These are phyloP conservation scores for Aradophagus sp. DNA, from an alignment of 1,140 invertebrate species.

Conservation along the genomic window DNA sequence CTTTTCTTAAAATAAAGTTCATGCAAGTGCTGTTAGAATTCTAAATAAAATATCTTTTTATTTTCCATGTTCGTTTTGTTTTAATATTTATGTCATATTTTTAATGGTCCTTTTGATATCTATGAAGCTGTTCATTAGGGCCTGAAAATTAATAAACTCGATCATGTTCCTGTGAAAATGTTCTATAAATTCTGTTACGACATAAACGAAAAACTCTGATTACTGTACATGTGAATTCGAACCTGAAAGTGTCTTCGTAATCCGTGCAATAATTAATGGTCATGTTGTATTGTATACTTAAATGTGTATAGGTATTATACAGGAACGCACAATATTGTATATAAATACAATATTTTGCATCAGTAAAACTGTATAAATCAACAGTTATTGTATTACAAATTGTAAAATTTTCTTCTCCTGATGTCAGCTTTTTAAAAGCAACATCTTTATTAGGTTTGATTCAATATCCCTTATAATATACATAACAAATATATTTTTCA, in stretches of 20 bases:
- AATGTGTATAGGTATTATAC: conserved; percentile 42
- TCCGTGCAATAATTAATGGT: conserved; percentile 52
- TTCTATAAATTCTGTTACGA: conserved; percentile 24
- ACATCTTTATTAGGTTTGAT: conserved; percentile 21
- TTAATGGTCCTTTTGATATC: conserved; percentile 22
- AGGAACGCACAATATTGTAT: conserved; percentile 37
- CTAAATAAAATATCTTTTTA: too few species aligned
- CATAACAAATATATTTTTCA: conserved; percentile 44
- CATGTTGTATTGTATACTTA: conserved; percentile 46
- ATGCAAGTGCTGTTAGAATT: too few species aligned
- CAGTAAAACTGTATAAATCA: conserved; percentile 36
- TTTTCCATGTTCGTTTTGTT: conserved; percentile 2
- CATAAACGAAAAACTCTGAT: conserved; percentile 22
- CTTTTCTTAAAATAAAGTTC: too few species aligned
- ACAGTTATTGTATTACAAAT: conserved; percentile 28
- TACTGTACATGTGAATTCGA: conserved; percentile 46
- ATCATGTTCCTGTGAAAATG: conserved; percentile 30
- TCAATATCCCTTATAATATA: conserved; percentile 21
- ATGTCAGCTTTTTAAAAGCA: conserved; percentile 46
- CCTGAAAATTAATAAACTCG: conserved; percentile 17
- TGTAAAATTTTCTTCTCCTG: conserved; percentile 40
- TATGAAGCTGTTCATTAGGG: too few species aligned
- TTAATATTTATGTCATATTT: conserved; percentile 18
- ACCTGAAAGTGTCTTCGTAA: conserved; percentile 52
- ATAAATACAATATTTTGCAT: conserved; percentile 42